phyloP scores from a whole-genome alignment of 2,888 invertebrate species.

The Griposia aprilina region DNA sequence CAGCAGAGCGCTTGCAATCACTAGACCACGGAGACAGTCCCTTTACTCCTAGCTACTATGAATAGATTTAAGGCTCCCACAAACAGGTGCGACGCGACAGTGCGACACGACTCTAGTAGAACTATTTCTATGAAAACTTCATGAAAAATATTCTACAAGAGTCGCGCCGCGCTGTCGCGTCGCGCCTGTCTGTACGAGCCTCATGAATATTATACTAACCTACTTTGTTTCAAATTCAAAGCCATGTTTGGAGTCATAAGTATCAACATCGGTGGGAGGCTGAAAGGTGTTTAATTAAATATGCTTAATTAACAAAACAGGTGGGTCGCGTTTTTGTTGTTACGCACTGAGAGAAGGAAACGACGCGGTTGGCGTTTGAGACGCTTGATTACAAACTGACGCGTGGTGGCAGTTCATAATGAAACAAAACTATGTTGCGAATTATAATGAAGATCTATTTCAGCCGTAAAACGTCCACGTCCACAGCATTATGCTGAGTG shows the following conservation, averaged over 20 bases:
- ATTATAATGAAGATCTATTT: neutral
- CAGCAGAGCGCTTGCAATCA: too few species aligned
- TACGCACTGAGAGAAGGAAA: constrained; percentile 47
- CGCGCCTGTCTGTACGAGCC: too few species aligned
- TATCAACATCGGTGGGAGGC: constrained; percentile 24
- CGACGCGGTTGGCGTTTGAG: neutral
- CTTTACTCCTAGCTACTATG: neutral
- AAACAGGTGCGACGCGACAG: too few species aligned
- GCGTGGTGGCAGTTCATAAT: too few species aligned
- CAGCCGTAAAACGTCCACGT: neutral
- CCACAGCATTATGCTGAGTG: too few species aligned
- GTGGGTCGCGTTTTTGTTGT: constrained; percentile 43
- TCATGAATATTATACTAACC: neutral
- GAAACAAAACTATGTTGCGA: neutral
- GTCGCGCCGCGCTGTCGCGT: too few species aligned
- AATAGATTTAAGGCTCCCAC: neutral
- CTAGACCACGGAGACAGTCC: neutral
- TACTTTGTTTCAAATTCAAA: constrained; percentile 30
- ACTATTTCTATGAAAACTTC: too few species aligned
- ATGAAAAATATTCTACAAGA: too few species aligned
- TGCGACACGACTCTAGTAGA: too few species aligned
- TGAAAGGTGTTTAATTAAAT: constrained; percentile 68
- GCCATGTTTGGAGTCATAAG: constrained; percentile 13
- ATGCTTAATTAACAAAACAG: constrained; percentile 66
- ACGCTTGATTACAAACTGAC: neutral